phyloP scores from a whole-genome alignment of 2,113 vertebrate species.

The Euleptes europaea region DNA sequence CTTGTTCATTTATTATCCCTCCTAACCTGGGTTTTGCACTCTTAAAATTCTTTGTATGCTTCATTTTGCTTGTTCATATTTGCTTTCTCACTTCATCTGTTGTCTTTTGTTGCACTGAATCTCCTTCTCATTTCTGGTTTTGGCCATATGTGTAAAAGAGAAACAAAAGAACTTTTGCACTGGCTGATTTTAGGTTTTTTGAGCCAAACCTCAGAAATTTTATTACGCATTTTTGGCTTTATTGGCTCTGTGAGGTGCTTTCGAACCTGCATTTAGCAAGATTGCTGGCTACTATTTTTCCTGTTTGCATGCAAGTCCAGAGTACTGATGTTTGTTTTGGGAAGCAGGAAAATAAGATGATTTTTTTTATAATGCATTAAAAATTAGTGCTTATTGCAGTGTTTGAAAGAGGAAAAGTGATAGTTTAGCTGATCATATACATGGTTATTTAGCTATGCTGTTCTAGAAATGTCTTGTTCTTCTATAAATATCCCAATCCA shows the following conservation, averaged over 20 bases:
- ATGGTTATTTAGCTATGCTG: too few relatives aligned
- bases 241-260: constrained; percentile 19
- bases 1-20: background rate
- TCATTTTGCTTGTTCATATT: background rate
- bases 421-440: background rate
- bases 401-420: background rate
- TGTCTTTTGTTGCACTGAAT: background rate
- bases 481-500: background rate
- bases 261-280: background rate
- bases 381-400: background rate
- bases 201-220: constrained; percentile 1
- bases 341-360: background rate
- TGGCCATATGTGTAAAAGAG: background rate
- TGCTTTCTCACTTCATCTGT: background rate
- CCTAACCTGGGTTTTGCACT: background rate
- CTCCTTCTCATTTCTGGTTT: background rate
- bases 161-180: background rate
- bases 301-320: background rate
- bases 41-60: background rate
- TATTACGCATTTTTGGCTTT: constrained; percentile 25
- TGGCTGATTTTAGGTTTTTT: background rate
- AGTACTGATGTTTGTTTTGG: background rate
- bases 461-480: background rate
- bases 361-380: background rate
- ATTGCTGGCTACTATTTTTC: background rate